A percentile compares a stretch with the other conserved stretches of the same genome.
phyloP scores from a whole-genome alignment of 1,140 invertebrate genomes.

The Drosophila ficusphila region DNA sequence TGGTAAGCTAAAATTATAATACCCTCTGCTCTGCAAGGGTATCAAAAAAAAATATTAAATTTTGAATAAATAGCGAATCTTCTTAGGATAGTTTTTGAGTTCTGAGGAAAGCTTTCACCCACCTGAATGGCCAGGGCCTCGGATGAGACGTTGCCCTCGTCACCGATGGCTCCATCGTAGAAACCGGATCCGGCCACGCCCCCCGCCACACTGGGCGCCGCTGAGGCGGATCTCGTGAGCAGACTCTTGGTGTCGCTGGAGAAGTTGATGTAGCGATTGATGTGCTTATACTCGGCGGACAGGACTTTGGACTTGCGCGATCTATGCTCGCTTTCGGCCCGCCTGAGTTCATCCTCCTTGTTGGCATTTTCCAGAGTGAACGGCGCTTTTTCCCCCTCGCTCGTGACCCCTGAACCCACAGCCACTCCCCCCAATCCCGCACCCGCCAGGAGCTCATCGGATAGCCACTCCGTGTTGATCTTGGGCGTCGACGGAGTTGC shows the following conservation, averaged over 20 bases:
- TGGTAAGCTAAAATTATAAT: no score
- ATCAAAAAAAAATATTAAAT: no score
- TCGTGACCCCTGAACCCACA: not conserved
- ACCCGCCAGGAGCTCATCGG: conserved; percentile 48
- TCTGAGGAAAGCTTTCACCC: not conserved
- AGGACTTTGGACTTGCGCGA: conserved; percentile 78
- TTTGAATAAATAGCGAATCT: no score
- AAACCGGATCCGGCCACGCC: conserved; percentile 32
- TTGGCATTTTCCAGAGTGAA: conserved; percentile 80
- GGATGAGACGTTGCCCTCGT: conserved; percentile 79
- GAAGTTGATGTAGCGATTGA: conserved; percentile 81
- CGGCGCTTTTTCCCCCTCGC: conserved; percentile 53
- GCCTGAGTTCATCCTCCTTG: conserved; percentile 73
- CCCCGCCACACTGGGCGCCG: conserved; percentile 55
- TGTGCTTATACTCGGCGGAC: conserved; percentile 79
- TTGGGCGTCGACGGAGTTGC: conserved; percentile 69
- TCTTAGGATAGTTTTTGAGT: no score
- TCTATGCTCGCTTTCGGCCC: conserved; percentile 73
- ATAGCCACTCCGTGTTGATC: conserved; percentile 66
- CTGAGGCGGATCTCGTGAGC: conserved; percentile 69
- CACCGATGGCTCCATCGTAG: conserved; percentile 51
- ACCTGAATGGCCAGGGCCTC: conserved; percentile 78
- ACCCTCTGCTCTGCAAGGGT: no score
- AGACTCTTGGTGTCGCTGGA: conserved; percentile 78
- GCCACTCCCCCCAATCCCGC: not conserved